Evolutionary conservation across 2,888 invertebrate genomes (phyloP).

Genomic region (Coelogynopora nodosa): DNA sequence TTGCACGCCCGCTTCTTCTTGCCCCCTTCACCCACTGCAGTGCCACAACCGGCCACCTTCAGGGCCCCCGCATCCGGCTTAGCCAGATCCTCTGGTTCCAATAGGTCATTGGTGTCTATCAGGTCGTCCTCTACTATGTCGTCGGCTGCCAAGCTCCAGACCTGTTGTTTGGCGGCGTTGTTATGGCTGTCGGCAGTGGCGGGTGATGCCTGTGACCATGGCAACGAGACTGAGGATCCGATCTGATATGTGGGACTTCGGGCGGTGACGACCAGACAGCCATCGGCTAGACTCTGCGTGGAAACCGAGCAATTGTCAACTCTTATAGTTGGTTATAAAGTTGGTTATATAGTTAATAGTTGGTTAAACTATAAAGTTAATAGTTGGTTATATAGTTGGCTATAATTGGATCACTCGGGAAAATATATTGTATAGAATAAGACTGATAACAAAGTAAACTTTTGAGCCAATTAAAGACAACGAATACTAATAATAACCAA

Average conservation of each 20-base stretch:
- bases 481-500: too few relatives aligned
- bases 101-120: slow-evolving; percentile 40
- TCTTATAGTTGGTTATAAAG: too few relatives aligned
- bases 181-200: neutral
- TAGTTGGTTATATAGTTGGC: too few relatives aligned
- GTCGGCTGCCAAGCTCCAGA: slow-evolving; percentile 41
- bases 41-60: neutral
- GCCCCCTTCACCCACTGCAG: neutral
- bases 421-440: too few relatives aligned
- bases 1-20: slow-evolving; percentile 84
- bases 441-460: too few relatives aligned
- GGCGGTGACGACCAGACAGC: neutral
- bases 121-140: slow-evolving; percentile 40
- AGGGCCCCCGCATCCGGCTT: slow-evolving; percentile 35
- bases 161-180: neutral
- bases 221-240: slow-evolving; percentile 14
- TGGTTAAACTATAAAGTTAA: too few relatives aligned
- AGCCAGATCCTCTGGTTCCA: slow-evolving; percentile 38
- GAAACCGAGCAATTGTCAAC: too few relatives aligned
- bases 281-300: neutral
- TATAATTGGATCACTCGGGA: too few relatives aligned
- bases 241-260: slow-evolving; percentile 2
- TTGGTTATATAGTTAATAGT: too few relatives aligned
- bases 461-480: too few relatives aligned
- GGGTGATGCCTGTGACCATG: neutral